These are phyloP conservation scores for Keiferia lycopersicella DNA, from an alignment of 2,888 invertebrate genomes.

Conservation along the genomic window DNA sequence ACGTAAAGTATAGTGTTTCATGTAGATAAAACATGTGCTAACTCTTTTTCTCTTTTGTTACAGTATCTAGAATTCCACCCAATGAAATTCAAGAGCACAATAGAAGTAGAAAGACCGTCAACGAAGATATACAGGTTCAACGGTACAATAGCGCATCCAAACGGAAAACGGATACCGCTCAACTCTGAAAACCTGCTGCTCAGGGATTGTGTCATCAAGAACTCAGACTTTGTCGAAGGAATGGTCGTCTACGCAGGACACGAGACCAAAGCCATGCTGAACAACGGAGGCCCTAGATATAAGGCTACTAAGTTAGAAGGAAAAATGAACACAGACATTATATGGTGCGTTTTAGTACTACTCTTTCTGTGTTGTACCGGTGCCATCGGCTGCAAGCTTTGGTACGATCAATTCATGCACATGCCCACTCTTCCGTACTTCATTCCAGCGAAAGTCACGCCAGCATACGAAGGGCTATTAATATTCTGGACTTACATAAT, in stretches of 20 bases:
- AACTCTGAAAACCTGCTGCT: slow-evolving; percentile 95
- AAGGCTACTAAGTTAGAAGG: slow-evolving; percentile 95
- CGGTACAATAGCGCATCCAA: slow-evolving; percentile 91
- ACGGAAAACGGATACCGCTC: slow-evolving; percentile 89
- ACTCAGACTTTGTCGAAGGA: slow-evolving; percentile 98
- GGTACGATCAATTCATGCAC: slow-evolving; percentile 84
- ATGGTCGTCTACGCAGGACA: slow-evolving; percentile 98
- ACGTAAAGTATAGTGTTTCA: too few relatives aligned
- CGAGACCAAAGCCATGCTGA: slow-evolving; percentile 98
- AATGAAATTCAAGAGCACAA: slow-evolving; percentile 89
- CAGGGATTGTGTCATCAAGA: slow-evolving; percentile 96
- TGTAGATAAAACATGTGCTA: slow-evolving; percentile 7
- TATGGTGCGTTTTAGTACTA: slow-evolving; percentile 97
- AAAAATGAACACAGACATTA: slow-evolving; percentile 97
- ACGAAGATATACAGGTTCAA: slow-evolving; percentile 97
- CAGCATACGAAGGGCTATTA: slow-evolving; percentile 88
- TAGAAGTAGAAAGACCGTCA: slow-evolving; percentile 97
- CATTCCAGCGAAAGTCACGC: slow-evolving; percentile 81
- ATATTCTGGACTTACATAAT: slow-evolving; percentile 98
- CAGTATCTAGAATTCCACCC: slow-evolving; percentile 89
- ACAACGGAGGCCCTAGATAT: slow-evolving; percentile 96
- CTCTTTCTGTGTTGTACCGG: slow-evolving; percentile 94
- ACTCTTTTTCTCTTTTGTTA: slow-evolving; percentile 40
- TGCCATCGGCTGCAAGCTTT: slow-evolving; percentile 94
- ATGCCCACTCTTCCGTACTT: slow-evolving; percentile 80